Evolutionary conservation across 92 coral and sea anemone species (phyloP).

Genomic region (Micromussa lordhowensis): DNA sequence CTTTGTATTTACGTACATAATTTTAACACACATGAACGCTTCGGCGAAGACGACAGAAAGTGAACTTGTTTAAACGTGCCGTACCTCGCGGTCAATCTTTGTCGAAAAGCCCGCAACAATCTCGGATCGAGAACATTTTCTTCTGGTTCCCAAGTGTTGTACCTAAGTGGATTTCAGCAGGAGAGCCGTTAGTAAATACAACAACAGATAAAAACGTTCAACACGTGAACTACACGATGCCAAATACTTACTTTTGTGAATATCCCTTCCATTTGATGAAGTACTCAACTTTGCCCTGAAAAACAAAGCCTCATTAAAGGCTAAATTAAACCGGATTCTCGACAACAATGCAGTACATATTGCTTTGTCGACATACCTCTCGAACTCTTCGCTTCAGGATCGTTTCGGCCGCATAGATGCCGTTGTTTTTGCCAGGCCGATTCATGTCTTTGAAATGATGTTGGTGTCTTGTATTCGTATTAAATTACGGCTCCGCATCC

Average conservation of each 20-base stretch:
- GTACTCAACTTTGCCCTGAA: constrained; percentile 96
- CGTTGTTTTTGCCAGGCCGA: constrained; percentile 85
- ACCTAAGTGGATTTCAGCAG: constrained; percentile 62
- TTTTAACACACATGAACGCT: neutral
- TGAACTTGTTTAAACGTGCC: constrained; percentile 6
- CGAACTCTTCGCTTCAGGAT: constrained; percentile 92
- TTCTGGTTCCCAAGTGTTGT: constrained; percentile 99
- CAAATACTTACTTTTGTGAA: constrained; percentile 83
- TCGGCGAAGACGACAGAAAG: neutral
- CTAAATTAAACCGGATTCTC: constrained; percentile 10
- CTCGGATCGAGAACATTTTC: constrained; percentile 97
- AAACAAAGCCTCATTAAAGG: constrained; percentile 48
- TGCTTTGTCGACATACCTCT: constrained; percentile 70
- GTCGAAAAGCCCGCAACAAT: constrained; percentile 85
- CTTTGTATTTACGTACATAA: neutral
- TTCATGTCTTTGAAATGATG: constrained; percentile 75
- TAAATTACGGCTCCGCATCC: constrained; percentile 34
- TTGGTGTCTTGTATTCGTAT: constrained; percentile 45
- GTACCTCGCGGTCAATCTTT: constrained; percentile 68
- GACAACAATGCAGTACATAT: constrained; percentile 5
- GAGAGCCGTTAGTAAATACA: constrained; percentile 11
- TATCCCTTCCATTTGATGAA: constrained; percentile 98
- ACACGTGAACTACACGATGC: constrained; percentile 36
- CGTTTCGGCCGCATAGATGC: constrained; percentile 99
- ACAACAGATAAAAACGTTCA: constrained; percentile 12